These are phyloP conservation scores for Malacoctenus gilli DNA, from an alignment of 2,797 vertebrate genomes.

Conservation along the genomic window DNA sequence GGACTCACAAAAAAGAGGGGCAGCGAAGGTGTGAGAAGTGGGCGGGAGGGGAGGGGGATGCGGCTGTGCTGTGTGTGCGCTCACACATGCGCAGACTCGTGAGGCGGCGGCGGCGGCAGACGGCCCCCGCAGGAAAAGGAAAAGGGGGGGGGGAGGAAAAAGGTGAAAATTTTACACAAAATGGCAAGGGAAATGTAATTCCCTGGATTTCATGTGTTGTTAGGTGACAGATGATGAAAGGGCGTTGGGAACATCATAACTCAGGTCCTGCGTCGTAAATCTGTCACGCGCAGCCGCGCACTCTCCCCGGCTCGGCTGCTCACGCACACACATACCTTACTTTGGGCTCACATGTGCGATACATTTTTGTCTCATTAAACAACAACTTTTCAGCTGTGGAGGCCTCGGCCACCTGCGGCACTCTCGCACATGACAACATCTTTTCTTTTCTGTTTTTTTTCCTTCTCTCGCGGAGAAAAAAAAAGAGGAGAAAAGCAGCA, in stretches of 20 bases:
- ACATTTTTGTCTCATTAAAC: slow-evolving; percentile 49
- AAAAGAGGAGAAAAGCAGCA: slow-evolving; percentile 2
- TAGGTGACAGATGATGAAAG: slow-evolving; percentile 69
- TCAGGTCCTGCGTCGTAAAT: slow-evolving; percentile 65
- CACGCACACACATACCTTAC: slow-evolving; percentile 15
- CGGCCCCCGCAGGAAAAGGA: not conserved
- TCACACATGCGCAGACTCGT: slow-evolving; percentile 32
- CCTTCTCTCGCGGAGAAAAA: not conserved
- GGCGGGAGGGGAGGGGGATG: slow-evolving; percentile 26
- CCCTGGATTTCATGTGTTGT: slow-evolving; percentile 61
- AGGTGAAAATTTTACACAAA: slow-evolving; percentile 74
- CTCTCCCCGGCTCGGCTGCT: slow-evolving; percentile 22
- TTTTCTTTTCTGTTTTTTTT: slow-evolving; percentile 8
- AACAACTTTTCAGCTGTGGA: slow-evolving; percentile 27
- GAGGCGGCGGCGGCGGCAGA: slow-evolving; percentile 11
- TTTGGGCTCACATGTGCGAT: slow-evolving; percentile 42
- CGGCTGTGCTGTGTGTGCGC: not conserved
- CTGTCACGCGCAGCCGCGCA: slow-evolving; percentile 49
- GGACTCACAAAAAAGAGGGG: slow-evolving; percentile 50
- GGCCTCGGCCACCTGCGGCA: slow-evolving; percentile 26
- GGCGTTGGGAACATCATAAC: slow-evolving; percentile 61
- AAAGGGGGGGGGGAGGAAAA: not conserved
- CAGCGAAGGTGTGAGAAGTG: slow-evolving; percentile 58
- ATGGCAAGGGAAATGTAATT: slow-evolving; percentile 60
- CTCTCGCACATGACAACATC: not conserved